Conservation (phyloP, 2,888 invertebrate genomes). For the Dryocosmus kuriphilus region DNA sequence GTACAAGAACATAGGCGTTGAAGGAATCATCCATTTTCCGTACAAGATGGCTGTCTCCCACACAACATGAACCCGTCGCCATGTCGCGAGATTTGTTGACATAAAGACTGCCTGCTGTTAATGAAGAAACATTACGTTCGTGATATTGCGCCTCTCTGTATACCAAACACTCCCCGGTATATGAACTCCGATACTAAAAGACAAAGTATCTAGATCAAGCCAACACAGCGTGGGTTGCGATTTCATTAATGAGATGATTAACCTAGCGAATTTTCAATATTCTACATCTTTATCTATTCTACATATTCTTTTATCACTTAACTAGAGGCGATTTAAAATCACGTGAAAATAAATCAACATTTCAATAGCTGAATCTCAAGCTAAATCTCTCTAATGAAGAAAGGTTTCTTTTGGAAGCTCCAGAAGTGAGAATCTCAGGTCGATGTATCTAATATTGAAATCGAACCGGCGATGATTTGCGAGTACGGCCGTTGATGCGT, state of each 20-base stretch:
- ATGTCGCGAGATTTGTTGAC: conserved; percentile 72
- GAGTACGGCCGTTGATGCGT: conserved; percentile 47
- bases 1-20: conserved; percentile 50
- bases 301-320: neutral
- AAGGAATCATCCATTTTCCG: conserved; percentile 65
- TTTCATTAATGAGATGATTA: conserved; percentile 8
- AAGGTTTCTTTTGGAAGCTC: conserved; percentile 35
- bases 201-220: conserved; percentile 22
- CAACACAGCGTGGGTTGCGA: conserved; percentile 3
- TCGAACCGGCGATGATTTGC: conserved; percentile 63
- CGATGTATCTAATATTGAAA: conserved; percentile 53
- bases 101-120: conserved; percentile 74
- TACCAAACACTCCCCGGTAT: conserved; percentile 34
- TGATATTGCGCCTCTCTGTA: conserved; percentile 70
- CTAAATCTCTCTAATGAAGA: neutral
- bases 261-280: neutral
- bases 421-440: conserved; percentile 50
- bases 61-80: conserved; percentile 33
- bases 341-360: neutral
- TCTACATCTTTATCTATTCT: too few relatives aligned
- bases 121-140: conserved; percentile 74
- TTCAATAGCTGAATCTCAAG: neutral
- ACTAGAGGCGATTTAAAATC: neutral
- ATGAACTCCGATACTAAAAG: conserved; percentile 23
- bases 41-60: conserved; percentile 65